These are phyloP conservation scores for Zaprionus davidi DNA, from an alignment of 1,140 invertebrate species.

Conservation along the genomic window DNA sequence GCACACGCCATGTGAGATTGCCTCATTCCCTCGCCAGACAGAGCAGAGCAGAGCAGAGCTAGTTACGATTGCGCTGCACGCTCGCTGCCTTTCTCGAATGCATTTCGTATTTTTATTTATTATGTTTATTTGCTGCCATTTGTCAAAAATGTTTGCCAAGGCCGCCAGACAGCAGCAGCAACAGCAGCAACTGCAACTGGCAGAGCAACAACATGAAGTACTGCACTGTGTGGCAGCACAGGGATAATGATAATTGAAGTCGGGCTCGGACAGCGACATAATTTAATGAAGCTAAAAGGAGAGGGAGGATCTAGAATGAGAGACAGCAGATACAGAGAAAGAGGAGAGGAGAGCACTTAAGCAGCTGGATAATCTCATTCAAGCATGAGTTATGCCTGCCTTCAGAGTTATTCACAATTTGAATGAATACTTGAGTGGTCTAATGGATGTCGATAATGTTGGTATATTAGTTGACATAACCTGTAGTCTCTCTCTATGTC, in stretches of 20 bases:
- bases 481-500: neutral
- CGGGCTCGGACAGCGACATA: slow-evolving; percentile 13
- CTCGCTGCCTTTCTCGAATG: slow-evolving; percentile 55
- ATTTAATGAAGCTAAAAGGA: slow-evolving; percentile 23
- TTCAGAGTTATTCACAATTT: slow-evolving; percentile 8
- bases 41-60: slow-evolving; percentile 34
- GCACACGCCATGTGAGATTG: slow-evolving; percentile 53
- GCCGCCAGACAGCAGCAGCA: slow-evolving; percentile 39
- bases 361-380: slow-evolving; percentile 14
- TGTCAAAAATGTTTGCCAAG: slow-evolving; percentile 73
- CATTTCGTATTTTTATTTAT: slow-evolving; percentile 77
- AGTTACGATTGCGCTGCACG: slow-evolving; percentile 41
- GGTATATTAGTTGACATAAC: neutral
- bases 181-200: slow-evolving; percentile 23
- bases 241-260: slow-evolving; percentile 49
- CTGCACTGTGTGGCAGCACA: slow-evolving; percentile 21
- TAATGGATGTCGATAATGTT: slow-evolving; percentile 12
- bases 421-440: slow-evolving; percentile 19
- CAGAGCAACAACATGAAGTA: slow-evolving; percentile 5
- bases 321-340: neutral
- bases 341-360: slow-evolving; percentile 11
- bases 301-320: neutral
- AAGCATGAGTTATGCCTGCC: slow-evolving; percentile 11
- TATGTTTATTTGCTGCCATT: slow-evolving; percentile 81
- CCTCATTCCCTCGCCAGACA: neutral